Percentiles rank a stretch among this genome's conserved stretches.
Evolutionary conservation across 2,797 vertebrate genomes (phyloP).

Genomic region (Cossypha niveicapilla): DNA sequence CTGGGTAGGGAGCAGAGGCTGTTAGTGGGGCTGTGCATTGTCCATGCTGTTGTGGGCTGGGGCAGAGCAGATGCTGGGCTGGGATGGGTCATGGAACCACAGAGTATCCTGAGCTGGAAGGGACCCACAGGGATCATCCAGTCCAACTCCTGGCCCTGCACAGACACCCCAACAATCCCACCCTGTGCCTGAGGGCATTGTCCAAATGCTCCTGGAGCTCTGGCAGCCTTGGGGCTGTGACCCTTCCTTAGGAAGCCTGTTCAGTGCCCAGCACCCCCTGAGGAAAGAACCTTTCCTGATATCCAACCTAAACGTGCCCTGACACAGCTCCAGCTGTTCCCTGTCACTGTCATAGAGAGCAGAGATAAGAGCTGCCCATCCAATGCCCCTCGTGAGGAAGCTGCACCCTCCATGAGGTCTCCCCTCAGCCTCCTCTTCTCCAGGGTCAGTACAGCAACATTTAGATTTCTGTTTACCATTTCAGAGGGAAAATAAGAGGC

Average conservation of each 20-base stretch:
- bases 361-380: neutral
- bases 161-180: neutral
- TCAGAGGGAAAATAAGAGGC: neutral
- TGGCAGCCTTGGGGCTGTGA: accelerated
- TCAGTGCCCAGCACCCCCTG: neutral
- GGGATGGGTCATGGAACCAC: neutral
- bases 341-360: neutral
- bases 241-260: neutral
- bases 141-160: neutral
- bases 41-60: accelerated
- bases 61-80: neutral
- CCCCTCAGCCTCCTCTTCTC: neutral
- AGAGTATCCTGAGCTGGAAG: neutral
- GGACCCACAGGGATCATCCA: neutral
- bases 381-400: neutral
- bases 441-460: neutral
- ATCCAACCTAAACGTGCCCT: neutral
- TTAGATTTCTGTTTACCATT: neutral
- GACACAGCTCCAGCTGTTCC: neutral
- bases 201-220: neutral
- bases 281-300: neutral
- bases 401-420: neutral
- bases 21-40: neutral
- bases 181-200: accelerated
- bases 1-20: neutral